Evolutionary conservation across 2,113 vertebrate species (phyloP).

Genomic region (Lanius collurio): DNA sequence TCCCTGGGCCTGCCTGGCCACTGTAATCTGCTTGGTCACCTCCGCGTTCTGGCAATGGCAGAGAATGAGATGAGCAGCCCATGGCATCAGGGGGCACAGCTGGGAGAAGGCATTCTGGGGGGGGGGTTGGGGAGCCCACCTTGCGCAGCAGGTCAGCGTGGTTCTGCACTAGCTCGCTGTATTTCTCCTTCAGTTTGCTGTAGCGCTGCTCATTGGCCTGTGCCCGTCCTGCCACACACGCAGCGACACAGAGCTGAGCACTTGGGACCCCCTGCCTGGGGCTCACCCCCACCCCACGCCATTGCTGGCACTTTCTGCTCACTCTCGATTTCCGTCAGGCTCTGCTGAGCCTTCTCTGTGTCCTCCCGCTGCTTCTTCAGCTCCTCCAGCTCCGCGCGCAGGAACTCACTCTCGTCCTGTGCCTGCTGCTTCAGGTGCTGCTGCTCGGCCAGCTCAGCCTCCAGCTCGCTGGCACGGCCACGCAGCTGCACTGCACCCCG

Average conservation of each 20-base stretch:
- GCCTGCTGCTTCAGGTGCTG: conserved; percentile 91
- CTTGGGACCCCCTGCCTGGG: accelerated
- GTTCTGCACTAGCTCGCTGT: conserved; percentile 93
- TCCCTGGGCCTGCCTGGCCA: conserved; percentile 85
- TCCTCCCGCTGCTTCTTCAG: conserved; percentile 87
- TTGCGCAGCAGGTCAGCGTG: conserved; percentile 94
- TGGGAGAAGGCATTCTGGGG: not conserved
- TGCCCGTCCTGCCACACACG: conserved; percentile 77
- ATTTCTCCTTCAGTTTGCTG: conserved; percentile 96
- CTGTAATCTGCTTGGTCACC: conserved; percentile 92
- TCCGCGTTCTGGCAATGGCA: conserved; percentile 83
- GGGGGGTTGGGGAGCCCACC: conserved; percentile 62
- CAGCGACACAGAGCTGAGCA: not conserved
- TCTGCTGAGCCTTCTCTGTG: conserved; percentile 93
- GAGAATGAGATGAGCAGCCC: not conserved
- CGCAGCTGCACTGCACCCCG: conserved; percentile 83
- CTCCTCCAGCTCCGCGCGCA: conserved; percentile 90
- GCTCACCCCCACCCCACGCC: not conserved
- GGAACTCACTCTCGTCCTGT: conserved; percentile 87
- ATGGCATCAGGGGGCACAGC: accelerated
- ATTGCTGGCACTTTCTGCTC: not conserved
- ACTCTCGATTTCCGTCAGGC: conserved; percentile 94
- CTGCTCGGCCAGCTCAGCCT: conserved; percentile 94
- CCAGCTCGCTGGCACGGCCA: conserved; percentile 87
- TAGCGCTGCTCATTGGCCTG: conserved; percentile 96